Evolutionary conservation across 2,113 vertebrate genomes (phyloP).

Genomic region (Agelaius phoeniceus): DNA sequence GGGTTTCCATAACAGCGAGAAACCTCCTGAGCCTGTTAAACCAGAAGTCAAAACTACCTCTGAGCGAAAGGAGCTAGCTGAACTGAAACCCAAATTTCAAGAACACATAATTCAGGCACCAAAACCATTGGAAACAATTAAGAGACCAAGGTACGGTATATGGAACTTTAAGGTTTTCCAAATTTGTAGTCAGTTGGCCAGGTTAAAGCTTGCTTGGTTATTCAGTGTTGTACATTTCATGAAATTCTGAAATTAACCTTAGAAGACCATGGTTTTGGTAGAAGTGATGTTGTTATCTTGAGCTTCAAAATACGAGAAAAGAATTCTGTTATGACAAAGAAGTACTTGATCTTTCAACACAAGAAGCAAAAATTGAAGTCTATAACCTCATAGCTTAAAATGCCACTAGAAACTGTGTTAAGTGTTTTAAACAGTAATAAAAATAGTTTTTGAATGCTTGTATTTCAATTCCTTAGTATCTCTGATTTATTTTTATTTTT

Average conservation of each 20-base stretch:
- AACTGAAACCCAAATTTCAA: constrained; percentile 88
- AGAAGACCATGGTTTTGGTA: background rate
- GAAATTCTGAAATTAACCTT: background rate
- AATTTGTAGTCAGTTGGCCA: background rate
- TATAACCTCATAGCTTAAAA: background rate
- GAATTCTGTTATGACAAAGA: background rate
- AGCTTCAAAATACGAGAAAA: background rate
- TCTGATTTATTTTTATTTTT: background rate
- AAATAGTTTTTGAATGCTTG: background rate
- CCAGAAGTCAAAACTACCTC: constrained; percentile 89
- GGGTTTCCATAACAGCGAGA: constrained; percentile 93
- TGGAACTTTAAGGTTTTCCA: background rate
- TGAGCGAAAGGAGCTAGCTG: constrained; percentile 83
- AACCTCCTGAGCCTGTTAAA: constrained; percentile 92
- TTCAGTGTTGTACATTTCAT: background rate
- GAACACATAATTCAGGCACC: constrained; percentile 92
- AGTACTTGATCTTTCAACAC: background rate
- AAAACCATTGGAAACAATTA: constrained; percentile 89
- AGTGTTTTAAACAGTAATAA: background rate
- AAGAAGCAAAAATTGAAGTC: background rate
- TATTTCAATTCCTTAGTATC: background rate
- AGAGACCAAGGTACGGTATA: constrained; percentile 86
- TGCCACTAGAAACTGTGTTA: background rate
- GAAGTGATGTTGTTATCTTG: background rate
- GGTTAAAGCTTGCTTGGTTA: background rate